These are phyloP conservation scores for Chrysomela aeneicollis DNA, from an alignment of 2,888 invertebrate species.

Conservation along the genomic window DNA sequence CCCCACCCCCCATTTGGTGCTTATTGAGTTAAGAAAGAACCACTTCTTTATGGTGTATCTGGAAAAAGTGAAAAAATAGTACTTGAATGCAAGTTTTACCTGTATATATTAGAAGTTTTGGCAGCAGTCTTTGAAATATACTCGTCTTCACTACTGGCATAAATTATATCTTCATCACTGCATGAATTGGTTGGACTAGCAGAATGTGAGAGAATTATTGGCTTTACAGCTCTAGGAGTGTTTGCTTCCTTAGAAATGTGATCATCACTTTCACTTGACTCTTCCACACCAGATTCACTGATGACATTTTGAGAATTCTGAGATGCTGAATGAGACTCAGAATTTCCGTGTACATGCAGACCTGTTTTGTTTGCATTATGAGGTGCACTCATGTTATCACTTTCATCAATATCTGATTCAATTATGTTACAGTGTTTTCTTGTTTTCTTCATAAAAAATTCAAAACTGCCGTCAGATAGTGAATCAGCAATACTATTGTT, in stretches of 20 bases:
- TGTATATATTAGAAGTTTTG: constrained; percentile 1
- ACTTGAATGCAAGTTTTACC: constrained; percentile 5
- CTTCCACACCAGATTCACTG: constrained; percentile 15
- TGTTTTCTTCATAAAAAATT: not conserved
- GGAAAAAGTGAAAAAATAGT: no score
- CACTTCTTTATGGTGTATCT: no score
- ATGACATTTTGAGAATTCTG: no score
- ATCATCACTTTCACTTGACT: not conserved
- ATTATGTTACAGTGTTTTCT: not conserved
- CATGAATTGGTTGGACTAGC: constrained; percentile 21
- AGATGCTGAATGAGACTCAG: no score
- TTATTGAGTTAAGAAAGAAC: no score
- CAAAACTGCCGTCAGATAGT: not conserved
- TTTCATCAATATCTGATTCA: constrained; percentile 20
- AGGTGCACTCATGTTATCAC: not conserved
- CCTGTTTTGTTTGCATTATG: no score
- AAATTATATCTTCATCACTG: constrained; percentile 30
- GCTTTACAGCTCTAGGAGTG: constrained; percentile 25
- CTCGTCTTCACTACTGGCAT: constrained; percentile 27
- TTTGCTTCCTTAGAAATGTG: constrained; percentile 10
- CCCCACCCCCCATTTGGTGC: no score
- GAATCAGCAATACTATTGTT: no score
- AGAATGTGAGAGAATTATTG: constrained; percentile 22
- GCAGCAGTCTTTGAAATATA: constrained; percentile 2
- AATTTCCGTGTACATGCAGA: not conserved